These are phyloP conservation scores for Drosophila suzukii DNA, from an alignment of 1,140 invertebrate species.

Conservation along the genomic window DNA sequence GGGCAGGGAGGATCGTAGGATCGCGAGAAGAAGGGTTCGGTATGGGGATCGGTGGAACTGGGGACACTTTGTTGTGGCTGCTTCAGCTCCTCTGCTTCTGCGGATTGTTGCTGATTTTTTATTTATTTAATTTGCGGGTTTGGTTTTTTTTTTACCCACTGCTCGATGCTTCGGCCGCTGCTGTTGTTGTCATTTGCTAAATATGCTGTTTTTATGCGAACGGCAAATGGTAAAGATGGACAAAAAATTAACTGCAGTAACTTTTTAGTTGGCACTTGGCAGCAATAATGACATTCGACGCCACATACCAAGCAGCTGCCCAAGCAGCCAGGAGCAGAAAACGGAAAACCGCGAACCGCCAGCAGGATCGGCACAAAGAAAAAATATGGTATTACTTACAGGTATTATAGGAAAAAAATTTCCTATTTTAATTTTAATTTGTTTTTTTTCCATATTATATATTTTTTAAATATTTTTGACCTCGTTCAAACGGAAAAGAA, in stretches of 20 bases:
- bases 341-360: background rate
- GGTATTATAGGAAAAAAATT: too few relatives aligned
- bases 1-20: constrained; percentile 4
- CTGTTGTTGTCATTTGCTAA: constrained; percentile 83
- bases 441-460: too few relatives aligned
- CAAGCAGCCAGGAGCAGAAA: constrained; percentile 47
- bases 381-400: background rate
- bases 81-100: constrained; percentile 37
- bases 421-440: too few relatives aligned
- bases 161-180: constrained; percentile 24
- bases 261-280: constrained; percentile 84
- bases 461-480: too few relatives aligned
- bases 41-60: constrained; percentile 8
- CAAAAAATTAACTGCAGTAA: constrained; percentile 82
- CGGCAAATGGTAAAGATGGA: constrained; percentile 75
- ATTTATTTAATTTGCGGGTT: constrained; percentile 80
- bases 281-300: constrained; percentile 84
- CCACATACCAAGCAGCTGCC: constrained; percentile 80
- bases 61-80: constrained; percentile 43
- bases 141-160: constrained; percentile 12
- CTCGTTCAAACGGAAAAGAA: too few relatives aligned
- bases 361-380: constrained; percentile 26
- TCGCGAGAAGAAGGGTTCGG: background rate
- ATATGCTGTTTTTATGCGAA: constrained; percentile 83
- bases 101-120: constrained; percentile 74